Percentiles rank a stretch among this genome's conserved stretches.
phyloP scores from a whole-genome alignment of 2,888 invertebrate genomes.

The Ochropacha duplaris region DNA sequence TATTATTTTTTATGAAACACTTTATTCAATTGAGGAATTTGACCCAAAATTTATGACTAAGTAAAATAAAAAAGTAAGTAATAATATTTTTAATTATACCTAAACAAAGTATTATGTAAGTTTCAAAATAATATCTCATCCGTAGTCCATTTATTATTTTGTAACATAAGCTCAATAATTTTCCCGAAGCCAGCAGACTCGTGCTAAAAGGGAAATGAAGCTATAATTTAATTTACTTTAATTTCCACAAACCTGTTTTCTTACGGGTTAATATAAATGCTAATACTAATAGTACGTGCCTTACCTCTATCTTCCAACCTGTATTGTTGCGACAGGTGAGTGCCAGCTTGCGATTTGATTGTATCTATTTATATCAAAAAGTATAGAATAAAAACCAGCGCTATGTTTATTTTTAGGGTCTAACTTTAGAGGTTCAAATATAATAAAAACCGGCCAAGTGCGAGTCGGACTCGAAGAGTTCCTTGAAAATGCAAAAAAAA shows the following conservation, averaged over 20 bases:
- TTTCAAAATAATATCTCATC: background rate
- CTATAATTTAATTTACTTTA: conserved; percentile 54
- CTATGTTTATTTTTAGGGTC: too few relatives aligned
- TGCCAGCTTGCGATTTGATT: background rate
- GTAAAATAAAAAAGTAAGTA: too few relatives aligned
- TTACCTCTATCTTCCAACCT: conserved; percentile 34
- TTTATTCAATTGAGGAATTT: too few relatives aligned
- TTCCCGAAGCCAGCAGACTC: background rate
- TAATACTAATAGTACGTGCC: conserved; percentile 38
- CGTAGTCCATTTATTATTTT: background rate
- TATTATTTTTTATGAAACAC: too few relatives aligned
- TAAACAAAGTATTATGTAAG: too few relatives aligned
- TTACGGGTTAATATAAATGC: conserved; percentile 76
- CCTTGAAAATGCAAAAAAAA: too few relatives aligned
- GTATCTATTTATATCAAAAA: background rate
- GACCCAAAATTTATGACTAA: too few relatives aligned
- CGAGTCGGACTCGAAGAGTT: too few relatives aligned
- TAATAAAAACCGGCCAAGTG: too few relatives aligned
- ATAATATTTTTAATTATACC: too few relatives aligned
- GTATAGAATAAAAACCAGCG: background rate
- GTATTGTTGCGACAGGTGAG: background rate
- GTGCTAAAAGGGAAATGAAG: conserved; percentile 27
- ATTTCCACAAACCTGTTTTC: conserved; percentile 47
- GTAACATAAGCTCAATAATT: background rate
- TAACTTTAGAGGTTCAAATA: too few relatives aligned